phyloP scores from a whole-genome alignment of 2,797 vertebrate species.

The Hippocampus kuda region DNA sequence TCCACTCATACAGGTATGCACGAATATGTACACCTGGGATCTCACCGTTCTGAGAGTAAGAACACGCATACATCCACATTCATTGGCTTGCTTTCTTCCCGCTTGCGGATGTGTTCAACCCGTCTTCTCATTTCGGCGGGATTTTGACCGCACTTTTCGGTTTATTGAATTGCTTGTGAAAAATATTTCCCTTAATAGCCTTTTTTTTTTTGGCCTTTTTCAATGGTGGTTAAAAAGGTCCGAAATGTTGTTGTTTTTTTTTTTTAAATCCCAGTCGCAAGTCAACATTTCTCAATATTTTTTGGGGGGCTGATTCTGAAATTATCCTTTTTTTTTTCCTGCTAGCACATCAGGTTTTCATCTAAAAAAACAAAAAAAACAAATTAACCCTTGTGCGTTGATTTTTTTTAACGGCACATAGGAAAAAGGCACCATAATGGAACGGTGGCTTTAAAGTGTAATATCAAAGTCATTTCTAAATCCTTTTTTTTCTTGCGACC shows the following conservation, averaged over 20 bases:
- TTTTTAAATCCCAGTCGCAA: too few relatives aligned
- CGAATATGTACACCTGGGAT: constrained; percentile 34
- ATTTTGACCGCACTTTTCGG: constrained; percentile 47
- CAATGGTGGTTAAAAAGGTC: neutral
- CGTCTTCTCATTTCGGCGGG: constrained; percentile 50
- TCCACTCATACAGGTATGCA: constrained; percentile 23
- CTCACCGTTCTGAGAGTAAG: constrained; percentile 20
- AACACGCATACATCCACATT: constrained; percentile 43
- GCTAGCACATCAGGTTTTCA: too few relatives aligned
- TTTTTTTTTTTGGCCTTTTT: neutral
- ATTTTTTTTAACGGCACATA: too few relatives aligned
- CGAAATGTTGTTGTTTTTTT: neutral
- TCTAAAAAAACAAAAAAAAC: too few relatives aligned
- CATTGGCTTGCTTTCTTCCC: constrained; percentile 53
- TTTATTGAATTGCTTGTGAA: constrained; percentile 27
- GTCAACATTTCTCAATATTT: too few relatives aligned
- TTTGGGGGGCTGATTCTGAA: too few relatives aligned
- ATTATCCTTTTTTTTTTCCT: neutral
- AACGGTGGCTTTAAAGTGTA: too few relatives aligned
- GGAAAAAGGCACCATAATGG: too few relatives aligned
- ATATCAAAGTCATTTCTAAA: too few relatives aligned
- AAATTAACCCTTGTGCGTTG: too few relatives aligned
- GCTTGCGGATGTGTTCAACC: constrained; percentile 53
- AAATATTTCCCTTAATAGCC: neutral
- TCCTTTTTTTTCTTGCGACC: too few relatives aligned